Base-by-base conservation (phyloP, 1,140 invertebrate genomes). In the Akabosia matsudoensis region DNA sequence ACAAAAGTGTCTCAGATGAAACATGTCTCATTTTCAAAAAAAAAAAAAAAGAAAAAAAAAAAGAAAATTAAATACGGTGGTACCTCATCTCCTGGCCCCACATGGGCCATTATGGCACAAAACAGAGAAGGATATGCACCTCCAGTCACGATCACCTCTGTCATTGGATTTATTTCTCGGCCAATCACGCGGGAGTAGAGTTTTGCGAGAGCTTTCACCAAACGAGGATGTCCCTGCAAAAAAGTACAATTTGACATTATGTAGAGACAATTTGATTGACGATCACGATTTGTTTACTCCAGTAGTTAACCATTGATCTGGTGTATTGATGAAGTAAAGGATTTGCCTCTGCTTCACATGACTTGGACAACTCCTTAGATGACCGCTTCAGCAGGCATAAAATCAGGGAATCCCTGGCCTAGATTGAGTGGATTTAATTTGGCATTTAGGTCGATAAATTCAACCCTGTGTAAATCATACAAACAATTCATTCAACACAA, bases 351-450 rank as follows among this genome's bases (percentile, higher is more conserved):
- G 73, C 24, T 7, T 74, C 51, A 77, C 80, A 81, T 33, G 54
- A 51, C 52, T 79, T 76, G 0, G 76, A 56, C 75, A 81, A 74
- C 34, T 79, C 71, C 24, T 76, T 74, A n/a, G 2, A 81, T 70
- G 14, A 81, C 79, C 34, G 61, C 31, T 70, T 78, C 73, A 10
- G 80, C 80, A 4, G 80, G 80, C 74, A 77, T 74, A 45, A 80
- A 81, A 52, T 81, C 80, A 0, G 97, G 96, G 86, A 99, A 99
- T 1, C 97, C 97, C 89, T 99, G 97, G 0, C 97, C 97, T 37
- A 99, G 88, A 86, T 99, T 99, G 14, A 97, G 84, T 0, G 97
- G 95, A 82, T 98, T 95, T 82, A 95, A 89, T 81, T 98, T 90
- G 61, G 90, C 83, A 28, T 94, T 94, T 56, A 99, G 84, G 76